phyloP scores from a whole-genome alignment of 2,888 invertebrate species.

The Xestoiulus laeticollis region DNA sequence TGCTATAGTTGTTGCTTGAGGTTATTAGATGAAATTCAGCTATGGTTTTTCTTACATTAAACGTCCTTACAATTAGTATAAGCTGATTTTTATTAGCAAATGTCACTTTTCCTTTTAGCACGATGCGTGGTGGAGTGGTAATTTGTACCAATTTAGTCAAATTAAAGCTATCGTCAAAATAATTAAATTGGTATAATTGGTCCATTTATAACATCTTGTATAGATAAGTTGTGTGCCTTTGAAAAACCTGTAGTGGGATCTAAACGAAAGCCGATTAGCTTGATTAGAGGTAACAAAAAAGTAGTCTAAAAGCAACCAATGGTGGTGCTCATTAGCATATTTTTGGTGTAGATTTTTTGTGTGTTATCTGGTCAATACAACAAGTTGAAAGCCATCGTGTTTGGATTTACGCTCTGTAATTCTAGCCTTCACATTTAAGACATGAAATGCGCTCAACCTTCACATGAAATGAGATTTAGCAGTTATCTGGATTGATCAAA shows the following conservation, averaged over 20 bases:
- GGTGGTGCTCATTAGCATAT: neutral
- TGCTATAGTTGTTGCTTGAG: neutral
- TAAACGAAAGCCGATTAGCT: neutral
- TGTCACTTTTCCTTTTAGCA: no score
- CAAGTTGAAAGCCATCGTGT: conserved; percentile 5
- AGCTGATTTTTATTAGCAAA: no score
- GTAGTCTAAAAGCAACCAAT: neutral
- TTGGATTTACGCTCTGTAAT: conserved; percentile 17
- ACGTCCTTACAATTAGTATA: no score
- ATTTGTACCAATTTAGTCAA: no score
- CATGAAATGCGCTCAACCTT: neutral
- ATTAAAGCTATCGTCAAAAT: neutral
- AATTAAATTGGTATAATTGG: neutral
- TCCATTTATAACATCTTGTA: neutral
- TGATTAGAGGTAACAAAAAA: neutral
- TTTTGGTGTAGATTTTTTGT: neutral
- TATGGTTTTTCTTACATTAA: no score
- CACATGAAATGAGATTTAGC: conserved; percentile 5
- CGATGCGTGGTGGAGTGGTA: no score
- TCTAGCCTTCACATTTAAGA: conserved; percentile 36
- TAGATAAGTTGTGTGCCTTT: neutral
- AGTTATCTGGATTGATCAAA: conserved; percentile 34
- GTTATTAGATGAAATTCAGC: neutral
- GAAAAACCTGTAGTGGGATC: neutral
- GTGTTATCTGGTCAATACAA: neutral